Percentiles rank a stretch among this genome's conserved stretches.
Evolutionary conservation across 2,888 invertebrate genomes (phyloP).

Genomic region (Agrenia bidenticulata): DNA sequence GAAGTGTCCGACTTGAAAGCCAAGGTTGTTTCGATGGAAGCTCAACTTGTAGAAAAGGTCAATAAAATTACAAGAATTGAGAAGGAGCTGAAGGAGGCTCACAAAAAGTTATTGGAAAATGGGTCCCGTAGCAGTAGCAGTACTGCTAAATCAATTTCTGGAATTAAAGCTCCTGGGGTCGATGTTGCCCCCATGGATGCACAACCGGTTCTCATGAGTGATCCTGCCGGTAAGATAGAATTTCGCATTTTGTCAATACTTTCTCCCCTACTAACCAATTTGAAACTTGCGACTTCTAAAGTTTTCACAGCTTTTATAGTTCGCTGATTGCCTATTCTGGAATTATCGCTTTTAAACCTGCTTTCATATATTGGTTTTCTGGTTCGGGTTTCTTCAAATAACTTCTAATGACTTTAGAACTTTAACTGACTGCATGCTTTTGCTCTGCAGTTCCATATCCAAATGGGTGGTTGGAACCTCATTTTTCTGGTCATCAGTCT

Average conservation of each 20-base stretch:
- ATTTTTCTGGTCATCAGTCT: constrained; percentile 11
- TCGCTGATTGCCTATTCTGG: no score
- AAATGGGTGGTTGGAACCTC: constrained; percentile 48
- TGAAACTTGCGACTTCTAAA: no score
- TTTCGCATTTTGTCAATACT: no score
- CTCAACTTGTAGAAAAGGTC: constrained; percentile 47
- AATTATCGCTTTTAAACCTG: no score
- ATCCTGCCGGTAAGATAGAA: constrained; percentile 51
- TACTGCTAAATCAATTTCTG: constrained; percentile 27
- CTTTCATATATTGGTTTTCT: no score
- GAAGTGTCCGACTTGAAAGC: constrained; percentile 47
- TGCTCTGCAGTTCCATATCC: constrained; percentile 49
- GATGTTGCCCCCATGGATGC: constrained; percentile 21
- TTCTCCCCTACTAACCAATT: no score
- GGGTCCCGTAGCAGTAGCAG: constrained; percentile 16
- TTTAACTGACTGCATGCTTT: constrained; percentile 29
- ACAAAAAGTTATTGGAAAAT: constrained; percentile 8
- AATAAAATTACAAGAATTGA: constrained; percentile 42
- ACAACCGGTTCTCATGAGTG: constrained; percentile 44
- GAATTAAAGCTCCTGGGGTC: constrained; percentile 18
- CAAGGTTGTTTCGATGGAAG: constrained; percentile 48
- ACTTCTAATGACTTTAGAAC: no score
- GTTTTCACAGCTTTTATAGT: constrained; percentile 8
- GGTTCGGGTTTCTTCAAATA: no score
- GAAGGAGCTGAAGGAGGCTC: constrained; percentile 33